Conservation (phyloP, 2,113 vertebrate species). For the Hemibagrus wyckioides region DNA sequence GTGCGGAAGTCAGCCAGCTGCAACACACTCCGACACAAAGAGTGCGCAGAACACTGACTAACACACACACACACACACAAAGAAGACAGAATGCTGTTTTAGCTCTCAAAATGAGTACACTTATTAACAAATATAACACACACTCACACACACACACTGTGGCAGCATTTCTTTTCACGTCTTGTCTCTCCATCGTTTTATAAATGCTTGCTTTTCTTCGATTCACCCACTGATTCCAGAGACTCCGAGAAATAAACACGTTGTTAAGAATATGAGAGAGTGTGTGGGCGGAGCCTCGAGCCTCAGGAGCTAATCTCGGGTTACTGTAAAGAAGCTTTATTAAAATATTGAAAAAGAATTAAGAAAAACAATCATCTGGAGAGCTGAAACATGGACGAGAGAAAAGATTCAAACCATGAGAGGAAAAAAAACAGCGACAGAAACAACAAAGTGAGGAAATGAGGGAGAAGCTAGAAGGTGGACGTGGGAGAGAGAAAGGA, state of each 20-base stretch:
- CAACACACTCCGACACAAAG: not conserved
- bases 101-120: no score
- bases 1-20: no score
- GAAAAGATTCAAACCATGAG: not conserved
- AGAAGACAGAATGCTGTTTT: no score
- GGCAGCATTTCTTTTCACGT: not conserved
- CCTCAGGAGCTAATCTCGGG: not conserved
- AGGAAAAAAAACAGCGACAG: no score
- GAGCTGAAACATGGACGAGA: not conserved
- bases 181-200: not conserved
- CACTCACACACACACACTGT: not conserved
- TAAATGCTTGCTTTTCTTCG: not conserved
- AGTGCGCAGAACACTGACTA: no score
- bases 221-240: not conserved
- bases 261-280: not conserved
- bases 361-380: not conserved
- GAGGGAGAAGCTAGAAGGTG: not conserved
- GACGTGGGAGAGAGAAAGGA: not conserved
- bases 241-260: not conserved
- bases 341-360: not conserved
- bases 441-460: not conserved
- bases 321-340: not conserved
- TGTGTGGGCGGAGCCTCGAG: not conserved
- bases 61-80: no score
- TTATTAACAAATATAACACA: not conserved